A percentile compares a stretch with the other conserved stretches of the same genome.
Evolutionary conservation across 1,140 invertebrate species (phyloP).

Genomic region (Lutraria rhynchaena): DNA sequence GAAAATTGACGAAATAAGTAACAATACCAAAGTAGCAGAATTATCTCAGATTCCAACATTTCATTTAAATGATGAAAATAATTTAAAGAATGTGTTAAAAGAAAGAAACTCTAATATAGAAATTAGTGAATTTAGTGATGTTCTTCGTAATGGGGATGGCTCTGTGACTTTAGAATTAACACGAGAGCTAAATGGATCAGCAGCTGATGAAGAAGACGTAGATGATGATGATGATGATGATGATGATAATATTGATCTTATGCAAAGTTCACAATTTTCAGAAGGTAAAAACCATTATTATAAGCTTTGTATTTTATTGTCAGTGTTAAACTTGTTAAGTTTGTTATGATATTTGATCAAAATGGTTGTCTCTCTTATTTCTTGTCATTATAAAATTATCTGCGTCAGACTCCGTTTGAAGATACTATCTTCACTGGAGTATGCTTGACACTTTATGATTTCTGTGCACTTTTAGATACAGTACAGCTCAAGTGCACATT

Average conservation of each 20-base stretch:
- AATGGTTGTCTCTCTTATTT: too few species aligned
- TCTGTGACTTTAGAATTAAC: slow-evolving; percentile 43
- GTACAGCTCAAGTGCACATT: too few species aligned
- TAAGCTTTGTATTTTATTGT: too few species aligned
- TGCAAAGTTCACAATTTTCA: slow-evolving; percentile 58
- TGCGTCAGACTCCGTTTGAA: too few species aligned
- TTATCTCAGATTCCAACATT: slow-evolving; percentile 32
- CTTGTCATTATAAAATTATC: too few species aligned
- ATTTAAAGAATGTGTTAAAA: slow-evolving; percentile 56
- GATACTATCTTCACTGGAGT: too few species aligned
- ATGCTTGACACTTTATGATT: too few species aligned
- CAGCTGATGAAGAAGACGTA: slow-evolving; percentile 2
- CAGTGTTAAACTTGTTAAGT: too few species aligned
- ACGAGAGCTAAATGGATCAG: slow-evolving; percentile 28
- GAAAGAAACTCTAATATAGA: slow-evolving; percentile 58
- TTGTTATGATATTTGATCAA: too few species aligned
- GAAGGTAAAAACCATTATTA: too few species aligned
- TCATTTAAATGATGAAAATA: slow-evolving; percentile 54
- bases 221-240: slow-evolving; percentile 42
- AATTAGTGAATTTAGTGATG: slow-evolving; percentile 24
- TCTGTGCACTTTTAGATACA: too few species aligned
- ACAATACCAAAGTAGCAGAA: slow-evolving; percentile 34
- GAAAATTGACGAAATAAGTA: slow-evolving; percentile 51
- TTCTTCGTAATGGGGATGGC: slow-evolving; percentile 39
- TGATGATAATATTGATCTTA: slow-evolving; percentile 44